Evolutionary conservation across 2,888 invertebrate species (phyloP).

Genomic region (Notodonta ziczac): DNA sequence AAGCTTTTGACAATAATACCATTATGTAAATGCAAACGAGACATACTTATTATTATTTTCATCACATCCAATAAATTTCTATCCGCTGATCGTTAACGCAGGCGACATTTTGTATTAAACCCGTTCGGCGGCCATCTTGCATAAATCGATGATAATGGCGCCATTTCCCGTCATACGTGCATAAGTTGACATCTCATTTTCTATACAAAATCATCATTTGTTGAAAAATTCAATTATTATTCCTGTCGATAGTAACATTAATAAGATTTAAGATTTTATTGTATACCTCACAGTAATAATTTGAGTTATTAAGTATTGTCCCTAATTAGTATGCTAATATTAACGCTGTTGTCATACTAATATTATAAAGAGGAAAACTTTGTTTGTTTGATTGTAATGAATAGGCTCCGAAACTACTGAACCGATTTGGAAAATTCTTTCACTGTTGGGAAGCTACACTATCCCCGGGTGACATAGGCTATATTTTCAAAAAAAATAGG

Average conservation of each 20-base stretch:
- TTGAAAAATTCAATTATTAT: neutral
- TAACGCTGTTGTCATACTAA: no score
- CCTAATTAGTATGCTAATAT: no score
- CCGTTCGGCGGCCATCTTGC: conserved; percentile 30
- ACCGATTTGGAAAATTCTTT: no score
- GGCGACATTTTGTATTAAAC: conserved; percentile 34
- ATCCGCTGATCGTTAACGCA: conserved; percentile 4
- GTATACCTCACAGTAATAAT: neutral
- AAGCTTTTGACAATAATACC: conserved; percentile 10
- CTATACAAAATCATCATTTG: neutral
- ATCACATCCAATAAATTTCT: conserved; percentile 12
- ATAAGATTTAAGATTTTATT: neutral
- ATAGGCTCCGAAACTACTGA: no score
- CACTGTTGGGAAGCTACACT: no score
- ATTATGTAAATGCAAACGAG: neutral
- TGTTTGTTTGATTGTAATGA: no score
- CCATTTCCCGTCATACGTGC: conserved; percentile 5
- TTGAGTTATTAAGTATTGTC: no score
- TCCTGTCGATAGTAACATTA: neutral
- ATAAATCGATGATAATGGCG: conserved; percentile 11
- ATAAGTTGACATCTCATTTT: conserved; percentile 1
- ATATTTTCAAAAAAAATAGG: no score
- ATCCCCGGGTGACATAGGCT: no score
- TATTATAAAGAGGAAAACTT: no score
- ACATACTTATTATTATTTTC: conserved; percentile 1